Conservation (phyloP, 2,797 vertebrate genomes). For the Acanthurus lineatus region DNA sequence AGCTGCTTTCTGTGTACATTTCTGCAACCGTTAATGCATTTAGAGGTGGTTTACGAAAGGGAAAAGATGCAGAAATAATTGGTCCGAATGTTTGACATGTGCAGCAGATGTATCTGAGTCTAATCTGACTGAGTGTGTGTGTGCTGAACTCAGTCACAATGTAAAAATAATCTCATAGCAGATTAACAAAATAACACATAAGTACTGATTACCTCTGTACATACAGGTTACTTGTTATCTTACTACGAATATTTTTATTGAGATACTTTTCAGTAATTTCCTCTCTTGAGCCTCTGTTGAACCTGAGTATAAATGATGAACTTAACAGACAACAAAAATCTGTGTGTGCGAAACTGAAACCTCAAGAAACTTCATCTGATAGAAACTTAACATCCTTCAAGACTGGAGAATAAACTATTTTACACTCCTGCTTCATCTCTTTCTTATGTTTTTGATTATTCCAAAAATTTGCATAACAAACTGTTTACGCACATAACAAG, state of each 20-base stretch:
- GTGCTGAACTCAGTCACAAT: not conserved
- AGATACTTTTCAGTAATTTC: not conserved
- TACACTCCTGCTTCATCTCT: not conserved
- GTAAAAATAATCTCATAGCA: not conserved
- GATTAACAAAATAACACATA: constrained; percentile 4
- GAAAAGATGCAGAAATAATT: not conserved
- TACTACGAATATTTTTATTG: not conserved
- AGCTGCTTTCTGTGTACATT: not conserved
- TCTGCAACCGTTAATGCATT: not conserved
- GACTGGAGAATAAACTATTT: not conserved
- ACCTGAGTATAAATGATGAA: too few species aligned
- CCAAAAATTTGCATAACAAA: not conserved
- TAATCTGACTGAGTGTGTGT: not conserved
- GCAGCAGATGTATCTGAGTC: not conserved
- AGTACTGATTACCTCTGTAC: not conserved
- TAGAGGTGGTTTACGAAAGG: too few species aligned
- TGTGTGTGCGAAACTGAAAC: not conserved
- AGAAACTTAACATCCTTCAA: not conserved
- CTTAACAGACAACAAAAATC: not conserved
- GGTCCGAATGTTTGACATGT: not conserved
- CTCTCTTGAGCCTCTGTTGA: not conserved
- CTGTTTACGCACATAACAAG: not conserved
- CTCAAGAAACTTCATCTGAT: not conserved
- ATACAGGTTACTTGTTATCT: constrained; percentile 1
- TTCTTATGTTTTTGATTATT: not conserved